A percentile compares a stretch with the other conserved stretches of the same genome.
Evolutionary conservation across 35 echinoderm and acorn worm genomes (phyloP).

Genomic region (Nesometra sesokonis): DNA sequence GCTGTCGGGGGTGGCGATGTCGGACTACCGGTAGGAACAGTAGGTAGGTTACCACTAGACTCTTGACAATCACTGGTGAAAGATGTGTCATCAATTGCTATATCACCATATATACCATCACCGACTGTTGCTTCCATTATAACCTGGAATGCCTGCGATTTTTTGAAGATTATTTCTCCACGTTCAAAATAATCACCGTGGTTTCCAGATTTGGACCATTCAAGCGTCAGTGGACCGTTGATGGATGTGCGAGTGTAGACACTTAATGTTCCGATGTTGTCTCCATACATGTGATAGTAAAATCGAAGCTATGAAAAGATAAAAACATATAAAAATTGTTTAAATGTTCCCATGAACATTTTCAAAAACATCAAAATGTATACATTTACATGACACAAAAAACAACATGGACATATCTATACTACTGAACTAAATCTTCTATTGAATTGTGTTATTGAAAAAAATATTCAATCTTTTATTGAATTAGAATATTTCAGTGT

Average conservation of each 20-base stretch:
- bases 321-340: too few relatives aligned
- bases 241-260: constrained; percentile 42
- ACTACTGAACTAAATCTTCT: too few relatives aligned
- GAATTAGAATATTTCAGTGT: too few relatives aligned
- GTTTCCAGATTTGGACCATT: constrained; percentile 30
- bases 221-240: constrained; percentile 37
- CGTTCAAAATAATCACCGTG: constrained; percentile 80
- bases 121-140: constrained; percentile 81
- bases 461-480: too few relatives aligned
- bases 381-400: too few relatives aligned
- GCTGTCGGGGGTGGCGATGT: constrained; percentile 4
- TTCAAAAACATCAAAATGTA: too few relatives aligned
- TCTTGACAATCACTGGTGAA: constrained; percentile 46
- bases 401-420: too few relatives aligned
- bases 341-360: too few relatives aligned
- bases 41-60: constrained; percentile 21
- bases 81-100: constrained; percentile 80
- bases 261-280: constrained; percentile 1
- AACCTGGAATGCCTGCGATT: constrained; percentile 71
- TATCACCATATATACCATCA: constrained; percentile 64
- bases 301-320: constrained; percentile 14
- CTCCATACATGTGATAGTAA: constrained; percentile 47
- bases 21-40: constrained; percentile 31
- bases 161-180: constrained; percentile 35
- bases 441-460: too few relatives aligned